Evolutionary conservation across 2,797 vertebrate genomes (phyloP).

Genomic region (Jordanella pulchra): DNA sequence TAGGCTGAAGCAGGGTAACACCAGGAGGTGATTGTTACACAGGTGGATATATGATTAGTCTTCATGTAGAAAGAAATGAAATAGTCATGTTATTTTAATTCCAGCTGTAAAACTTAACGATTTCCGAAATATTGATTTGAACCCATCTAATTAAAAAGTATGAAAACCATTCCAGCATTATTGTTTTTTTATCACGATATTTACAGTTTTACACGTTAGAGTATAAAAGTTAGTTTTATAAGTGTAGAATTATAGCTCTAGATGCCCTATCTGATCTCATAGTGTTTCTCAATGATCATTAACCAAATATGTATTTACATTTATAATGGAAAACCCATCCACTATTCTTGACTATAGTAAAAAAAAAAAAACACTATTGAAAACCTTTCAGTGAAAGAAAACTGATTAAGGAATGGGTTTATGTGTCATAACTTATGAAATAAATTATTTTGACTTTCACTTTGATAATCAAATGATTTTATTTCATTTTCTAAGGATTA

Average conservation of each 20-base stretch:
- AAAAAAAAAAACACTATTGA: background rate
- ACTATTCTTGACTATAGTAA: background rate
- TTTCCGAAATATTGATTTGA: no score
- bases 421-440: background rate
- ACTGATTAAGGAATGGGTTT: background rate
- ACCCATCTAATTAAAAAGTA: no score
- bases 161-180: no score
- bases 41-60: no score
- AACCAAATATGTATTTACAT: background rate
- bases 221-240: background rate
- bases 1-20: no score
- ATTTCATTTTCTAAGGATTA: background rate
- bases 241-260: background rate
- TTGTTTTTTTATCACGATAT: no score
- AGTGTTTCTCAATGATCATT: background rate
- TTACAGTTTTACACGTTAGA: background rate
- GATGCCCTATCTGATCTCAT: background rate
- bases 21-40: no score
- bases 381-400: background rate
- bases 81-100: no score
- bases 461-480: background rate
- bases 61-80: no score
- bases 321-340: background rate
- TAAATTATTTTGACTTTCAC: background rate
- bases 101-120: no score